Conservation (phyloP, 2,888 invertebrate species). For the Hemithea aestivaria region DNA sequence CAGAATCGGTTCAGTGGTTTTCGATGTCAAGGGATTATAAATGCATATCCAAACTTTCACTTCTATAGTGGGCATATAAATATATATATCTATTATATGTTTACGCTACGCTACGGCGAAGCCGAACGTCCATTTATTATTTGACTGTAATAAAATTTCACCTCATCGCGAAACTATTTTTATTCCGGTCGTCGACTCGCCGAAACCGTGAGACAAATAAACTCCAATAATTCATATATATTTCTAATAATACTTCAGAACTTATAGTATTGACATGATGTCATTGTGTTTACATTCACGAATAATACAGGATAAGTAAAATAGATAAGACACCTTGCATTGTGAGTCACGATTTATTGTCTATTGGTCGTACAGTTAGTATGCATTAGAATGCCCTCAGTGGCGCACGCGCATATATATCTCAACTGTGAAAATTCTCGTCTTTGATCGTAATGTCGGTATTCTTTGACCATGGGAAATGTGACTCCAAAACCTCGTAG, state of each 20-base stretch:
- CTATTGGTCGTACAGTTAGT: constrained; percentile 58
- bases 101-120: too few species aligned
- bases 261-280: constrained; percentile 1
- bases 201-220: neutral
- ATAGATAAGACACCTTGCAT: constrained; percentile 67
- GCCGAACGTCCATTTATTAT: too few species aligned
- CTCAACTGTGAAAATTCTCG: constrained; percentile 20
- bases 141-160: constrained; percentile 8
- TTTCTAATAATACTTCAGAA: too few species aligned
- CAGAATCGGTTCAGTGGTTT: too few species aligned
- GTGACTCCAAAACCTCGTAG: constrained; percentile 49
- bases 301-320: constrained; percentile 12
- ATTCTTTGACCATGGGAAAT: constrained; percentile 59
- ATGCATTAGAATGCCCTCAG: constrained; percentile 54
- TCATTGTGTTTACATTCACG: constrained; percentile 34
- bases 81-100: too few species aligned
- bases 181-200: constrained; percentile 13
- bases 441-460: constrained; percentile 56
- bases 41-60: too few species aligned
- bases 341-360: constrained; percentile 45
- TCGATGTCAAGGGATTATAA: too few species aligned
- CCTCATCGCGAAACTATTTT: constrained; percentile 13
- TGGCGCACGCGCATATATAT: constrained; percentile 43
- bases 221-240: neutral
- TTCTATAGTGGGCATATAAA: too few species aligned